Percentiles rank a stretch among this genome's conserved stretches.
Conservation (phyloP, 2,113 vertebrate genomes). For the Bubo blakistoni region DNA sequence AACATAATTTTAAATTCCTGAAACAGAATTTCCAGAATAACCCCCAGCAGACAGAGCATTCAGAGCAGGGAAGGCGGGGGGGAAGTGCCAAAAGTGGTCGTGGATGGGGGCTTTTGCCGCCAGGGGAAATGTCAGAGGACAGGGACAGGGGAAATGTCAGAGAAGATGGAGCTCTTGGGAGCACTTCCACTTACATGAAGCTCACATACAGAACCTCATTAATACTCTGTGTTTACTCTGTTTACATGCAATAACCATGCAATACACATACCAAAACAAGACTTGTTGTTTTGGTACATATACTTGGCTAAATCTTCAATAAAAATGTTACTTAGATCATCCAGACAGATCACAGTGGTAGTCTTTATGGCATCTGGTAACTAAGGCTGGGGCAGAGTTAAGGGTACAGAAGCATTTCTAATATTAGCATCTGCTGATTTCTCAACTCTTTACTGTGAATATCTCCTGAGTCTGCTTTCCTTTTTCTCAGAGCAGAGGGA, state of each 20-base stretch:
- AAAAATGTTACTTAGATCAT: background rate
- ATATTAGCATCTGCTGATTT: background rate
- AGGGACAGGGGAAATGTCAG: background rate
- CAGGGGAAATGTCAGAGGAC: background rate
- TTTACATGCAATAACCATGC: background rate
- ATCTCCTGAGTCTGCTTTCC: background rate
- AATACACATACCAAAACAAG: background rate
- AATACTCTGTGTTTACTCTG: background rate
- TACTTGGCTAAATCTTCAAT: background rate
- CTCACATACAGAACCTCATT: background rate
- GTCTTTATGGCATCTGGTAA: background rate
- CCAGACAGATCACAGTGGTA: background rate
- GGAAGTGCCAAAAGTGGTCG: background rate
- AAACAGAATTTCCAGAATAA: background rate
- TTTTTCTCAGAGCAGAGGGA: background rate
- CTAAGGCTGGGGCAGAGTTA: background rate
- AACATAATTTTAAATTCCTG: background rate
- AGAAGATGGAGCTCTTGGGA: background rate
- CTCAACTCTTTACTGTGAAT: background rate
- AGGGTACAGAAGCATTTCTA: background rate
- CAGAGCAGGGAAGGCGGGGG: background rate
- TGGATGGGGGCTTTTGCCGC: background rate
- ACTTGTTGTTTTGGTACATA: background rate
- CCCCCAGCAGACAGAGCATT: background rate
- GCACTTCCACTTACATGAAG: background rate